Evolutionary conservation across 2,888 invertebrate species (phyloP).

Genomic region (Tenthredo notha): DNA sequence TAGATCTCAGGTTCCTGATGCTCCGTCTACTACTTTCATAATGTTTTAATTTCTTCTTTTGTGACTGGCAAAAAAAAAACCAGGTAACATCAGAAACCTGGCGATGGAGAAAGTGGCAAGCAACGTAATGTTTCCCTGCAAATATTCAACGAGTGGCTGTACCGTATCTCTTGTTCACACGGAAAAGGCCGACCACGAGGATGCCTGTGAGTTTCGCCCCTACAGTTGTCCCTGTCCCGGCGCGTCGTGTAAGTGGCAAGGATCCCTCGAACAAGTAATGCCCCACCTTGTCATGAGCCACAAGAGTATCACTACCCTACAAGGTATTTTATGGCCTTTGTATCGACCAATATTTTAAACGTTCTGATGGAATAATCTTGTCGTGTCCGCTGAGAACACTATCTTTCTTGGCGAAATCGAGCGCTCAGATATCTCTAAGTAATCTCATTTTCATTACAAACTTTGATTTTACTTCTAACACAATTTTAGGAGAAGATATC

Average conservation of each 20-base stretch:
- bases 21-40: not conserved
- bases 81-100: constrained; percentile 97
- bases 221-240: constrained; percentile 99
- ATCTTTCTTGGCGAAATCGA: not conserved
- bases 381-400: not conserved
- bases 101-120: constrained; percentile 99
- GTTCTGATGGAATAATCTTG: not conserved
- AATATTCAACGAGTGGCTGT: constrained; percentile 98
- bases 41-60: not conserved
- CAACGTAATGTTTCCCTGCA: constrained; percentile 99
- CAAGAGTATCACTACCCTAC: constrained; percentile 98
- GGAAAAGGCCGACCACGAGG: constrained; percentile 99
- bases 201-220: constrained; percentile 98
- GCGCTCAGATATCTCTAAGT: not conserved
- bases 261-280: constrained; percentile 98
- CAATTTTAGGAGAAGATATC: constrained; percentile 92
- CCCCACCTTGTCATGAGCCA: constrained; percentile 98
- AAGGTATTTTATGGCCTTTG: constrained; percentile 81
- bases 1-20: not conserved
- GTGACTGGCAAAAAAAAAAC: constrained; percentile 29
- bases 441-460: not conserved
- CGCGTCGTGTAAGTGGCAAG: constrained; percentile 99
- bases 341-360: not conserved
- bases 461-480: not conserved
- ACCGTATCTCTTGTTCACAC: constrained; percentile 94